A percentile compares a stretch with the other conserved stretches of the same genome.
These are phyloP conservation scores for Sycophaga agraensis DNA, from an alignment of 1,140 invertebrate genomes.

Conservation along the genomic window DNA sequence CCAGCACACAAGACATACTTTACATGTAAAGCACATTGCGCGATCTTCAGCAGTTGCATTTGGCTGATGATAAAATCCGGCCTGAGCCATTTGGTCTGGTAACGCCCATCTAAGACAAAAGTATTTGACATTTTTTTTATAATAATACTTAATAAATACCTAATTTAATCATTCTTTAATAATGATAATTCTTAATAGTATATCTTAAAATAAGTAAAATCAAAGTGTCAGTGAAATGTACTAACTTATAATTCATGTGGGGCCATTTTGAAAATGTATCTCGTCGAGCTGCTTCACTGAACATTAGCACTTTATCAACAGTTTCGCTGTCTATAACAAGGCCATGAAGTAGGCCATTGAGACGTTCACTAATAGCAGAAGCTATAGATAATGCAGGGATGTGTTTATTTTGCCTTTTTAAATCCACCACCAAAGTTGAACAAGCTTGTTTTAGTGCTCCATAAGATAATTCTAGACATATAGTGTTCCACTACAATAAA, in stretches of 20 bases:
- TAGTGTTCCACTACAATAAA: conserved; percentile 78
- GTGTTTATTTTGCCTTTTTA: conserved; percentile 78
- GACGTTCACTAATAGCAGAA: conserved; percentile 82
- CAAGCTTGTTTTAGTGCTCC: conserved; percentile 76
- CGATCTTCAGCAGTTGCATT: conserved; percentile 85
- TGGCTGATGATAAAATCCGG: conserved; percentile 93
- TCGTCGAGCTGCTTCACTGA: conserved; percentile 83
- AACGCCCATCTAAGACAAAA: conserved; percentile 86
- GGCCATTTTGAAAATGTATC: conserved; percentile 93
- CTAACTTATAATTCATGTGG: conserved; percentile 94
- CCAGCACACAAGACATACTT: conserved; percentile 91
- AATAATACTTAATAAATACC: too few relatives aligned
- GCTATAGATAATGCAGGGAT: conserved; percentile 84
- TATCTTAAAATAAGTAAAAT: too few relatives aligned
- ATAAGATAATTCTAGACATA: conserved; percentile 79
- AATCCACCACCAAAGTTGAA: conserved; percentile 74
- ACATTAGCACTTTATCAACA: conserved; percentile 76
- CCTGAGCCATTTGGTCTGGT: conserved; percentile 93
- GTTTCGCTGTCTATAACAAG: conserved; percentile 55
- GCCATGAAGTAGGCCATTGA: conserved; percentile 71
- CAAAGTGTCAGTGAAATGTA: too few relatives aligned
- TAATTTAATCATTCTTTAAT: too few relatives aligned
- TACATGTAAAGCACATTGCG: conserved; percentile 94
- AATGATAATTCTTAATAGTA: too few relatives aligned
- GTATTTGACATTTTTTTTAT: not conserved